These are phyloP conservation scores for Carassius carassius DNA, from an alignment of 2,113 vertebrate species.

Conservation along the genomic window DNA sequence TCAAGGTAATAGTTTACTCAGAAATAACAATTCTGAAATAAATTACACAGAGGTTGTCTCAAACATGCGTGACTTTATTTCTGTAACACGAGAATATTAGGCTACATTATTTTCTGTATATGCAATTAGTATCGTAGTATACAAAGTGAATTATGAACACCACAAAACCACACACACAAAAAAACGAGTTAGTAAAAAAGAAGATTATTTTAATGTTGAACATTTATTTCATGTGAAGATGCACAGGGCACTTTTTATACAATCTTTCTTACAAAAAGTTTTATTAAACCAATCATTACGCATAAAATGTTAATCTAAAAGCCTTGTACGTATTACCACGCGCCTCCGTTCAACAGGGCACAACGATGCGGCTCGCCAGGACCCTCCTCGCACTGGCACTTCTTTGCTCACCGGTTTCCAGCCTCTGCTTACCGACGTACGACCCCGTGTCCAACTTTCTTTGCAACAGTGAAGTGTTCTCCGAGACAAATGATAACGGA, in stretches of 20 bases:
- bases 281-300: background rate
- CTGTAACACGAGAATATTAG: no score
- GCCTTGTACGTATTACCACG: background rate
- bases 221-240: background rate
- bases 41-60: background rate
- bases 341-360: conserved; percentile 65
- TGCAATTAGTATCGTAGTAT: no score
- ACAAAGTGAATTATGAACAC: background rate
- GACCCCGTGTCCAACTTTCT: conserved; percentile 70
- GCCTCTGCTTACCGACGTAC: conserved; percentile 74
- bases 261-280: background rate
- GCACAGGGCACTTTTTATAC: background rate
- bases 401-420: conserved; percentile 70
- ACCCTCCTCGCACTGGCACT: conserved; percentile 82
- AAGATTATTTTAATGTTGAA: background rate
- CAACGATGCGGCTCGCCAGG: conserved; percentile 74
- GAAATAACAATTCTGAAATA: background rate
- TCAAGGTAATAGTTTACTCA: background rate
- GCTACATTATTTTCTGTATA: no score
- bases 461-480: conserved; percentile 72
- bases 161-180: background rate
- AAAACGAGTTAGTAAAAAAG: background rate
- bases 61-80: background rate
- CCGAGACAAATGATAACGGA: conserved; percentile 58
- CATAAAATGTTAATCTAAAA: background rate